Percentiles rank a stretch among this genome's conserved stretches.
Evolutionary conservation across 2,888 invertebrate species (phyloP).

Genomic region (Capitulum mitella): DNA sequence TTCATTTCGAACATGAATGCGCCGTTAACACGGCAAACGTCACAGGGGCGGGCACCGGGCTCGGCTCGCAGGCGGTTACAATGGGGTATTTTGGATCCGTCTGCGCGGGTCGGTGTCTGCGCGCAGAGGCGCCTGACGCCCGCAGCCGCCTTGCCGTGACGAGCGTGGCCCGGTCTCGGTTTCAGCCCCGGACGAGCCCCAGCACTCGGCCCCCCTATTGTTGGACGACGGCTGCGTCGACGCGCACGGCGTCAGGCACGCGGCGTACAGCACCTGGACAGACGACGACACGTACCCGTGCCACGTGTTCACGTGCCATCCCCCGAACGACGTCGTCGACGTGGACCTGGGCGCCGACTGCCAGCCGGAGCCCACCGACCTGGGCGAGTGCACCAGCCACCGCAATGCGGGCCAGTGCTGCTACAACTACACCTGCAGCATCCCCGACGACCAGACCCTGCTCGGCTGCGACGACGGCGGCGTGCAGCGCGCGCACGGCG

Average conservation of each 20-base stretch:
- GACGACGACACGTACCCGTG: not conserved
- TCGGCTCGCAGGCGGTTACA: no score
- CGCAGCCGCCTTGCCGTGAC: no score
- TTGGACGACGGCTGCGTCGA: not conserved
- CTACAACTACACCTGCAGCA: conserved; percentile 6
- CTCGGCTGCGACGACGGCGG: not conserved
- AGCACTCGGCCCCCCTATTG: no score
- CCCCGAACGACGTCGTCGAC: not conserved
- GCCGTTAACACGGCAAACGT: no score
- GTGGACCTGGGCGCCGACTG: not conserved
- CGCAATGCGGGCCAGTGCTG: not conserved
- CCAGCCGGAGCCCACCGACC: not conserved
- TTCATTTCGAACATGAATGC: no score
- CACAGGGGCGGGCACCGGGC: no score
- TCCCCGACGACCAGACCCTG: no score
- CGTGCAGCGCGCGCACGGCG: not conserved
- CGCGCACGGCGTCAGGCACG: not conserved
- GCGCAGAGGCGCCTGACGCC: no score
- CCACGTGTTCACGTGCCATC: not conserved
- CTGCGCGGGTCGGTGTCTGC: no score
- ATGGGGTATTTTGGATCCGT: no score
- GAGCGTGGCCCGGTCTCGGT: no score
- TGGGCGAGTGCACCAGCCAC: not conserved
- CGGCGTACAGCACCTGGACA: not conserved
- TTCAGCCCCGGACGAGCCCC: no score